These are phyloP conservation scores for Coronaproctus castanopsis DNA, from an alignment of 2,888 invertebrate genomes.

Conservation along the genomic window DNA sequence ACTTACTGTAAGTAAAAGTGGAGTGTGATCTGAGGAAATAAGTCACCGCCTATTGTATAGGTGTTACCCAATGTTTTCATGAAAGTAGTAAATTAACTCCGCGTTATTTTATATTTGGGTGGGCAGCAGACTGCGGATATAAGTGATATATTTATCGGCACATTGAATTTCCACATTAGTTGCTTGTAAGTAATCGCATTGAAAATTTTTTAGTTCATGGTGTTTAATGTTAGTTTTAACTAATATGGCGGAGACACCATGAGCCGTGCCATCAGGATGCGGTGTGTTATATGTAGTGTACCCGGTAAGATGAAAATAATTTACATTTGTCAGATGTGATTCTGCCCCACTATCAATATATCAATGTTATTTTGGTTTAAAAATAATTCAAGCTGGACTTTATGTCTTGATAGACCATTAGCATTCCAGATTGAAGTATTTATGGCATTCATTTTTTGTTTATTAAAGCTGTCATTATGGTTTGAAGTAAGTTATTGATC, in stretches of 20 bases:
- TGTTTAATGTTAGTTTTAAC: background rate
- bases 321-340: background rate
- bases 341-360: background rate
- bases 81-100: background rate
- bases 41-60: too few relatives aligned
- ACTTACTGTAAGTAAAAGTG: too few relatives aligned
- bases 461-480: too few relatives aligned
- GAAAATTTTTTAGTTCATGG: background rate
- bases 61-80: background rate
- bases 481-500: too few relatives aligned
- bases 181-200: background rate
- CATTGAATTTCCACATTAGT: background rate
- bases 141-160: background rate
- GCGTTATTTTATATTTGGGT: background rate
- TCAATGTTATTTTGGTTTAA: background rate
- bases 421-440: background rate
- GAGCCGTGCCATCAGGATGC: background rate
- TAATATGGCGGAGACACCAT: background rate
- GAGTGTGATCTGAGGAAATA: too few relatives aligned
- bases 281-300: background rate
- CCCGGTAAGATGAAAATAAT: background rate
- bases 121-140: background rate
- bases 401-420: background rate
- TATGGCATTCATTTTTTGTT: background rate
- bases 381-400: background rate